Evolutionary conservation across 2,888 invertebrate species (phyloP).

Genomic region (Calliopum simillimum): DNA sequence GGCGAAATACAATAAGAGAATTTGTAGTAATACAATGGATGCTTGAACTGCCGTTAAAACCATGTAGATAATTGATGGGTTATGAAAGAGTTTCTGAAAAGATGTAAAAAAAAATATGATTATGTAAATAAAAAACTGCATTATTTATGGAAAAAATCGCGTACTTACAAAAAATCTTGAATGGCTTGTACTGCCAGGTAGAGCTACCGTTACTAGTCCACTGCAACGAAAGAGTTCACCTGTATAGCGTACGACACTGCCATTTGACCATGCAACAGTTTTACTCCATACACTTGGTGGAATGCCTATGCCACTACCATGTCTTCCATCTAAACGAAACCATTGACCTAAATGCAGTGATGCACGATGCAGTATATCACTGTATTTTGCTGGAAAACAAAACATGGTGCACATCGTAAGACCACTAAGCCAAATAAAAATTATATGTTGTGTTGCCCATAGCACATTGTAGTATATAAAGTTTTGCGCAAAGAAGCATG

Average conservation of each 20-base stretch:
- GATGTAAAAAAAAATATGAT: constrained; percentile 45
- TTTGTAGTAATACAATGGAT: constrained; percentile 78
- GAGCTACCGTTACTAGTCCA: constrained; percentile 85
- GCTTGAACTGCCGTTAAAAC: constrained; percentile 79
- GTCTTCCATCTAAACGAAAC: constrained; percentile 59
- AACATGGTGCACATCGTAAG: constrained; percentile 83
- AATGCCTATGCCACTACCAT: constrained; percentile 43
- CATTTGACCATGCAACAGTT: constrained; percentile 78
- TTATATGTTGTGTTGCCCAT: constrained; percentile 86
- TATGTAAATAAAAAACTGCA: constrained; percentile 4
- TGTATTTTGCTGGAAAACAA: constrained; percentile 75
- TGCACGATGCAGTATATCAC: constrained; percentile 90
- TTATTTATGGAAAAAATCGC: background rate
- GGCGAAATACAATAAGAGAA: constrained; percentile 82
- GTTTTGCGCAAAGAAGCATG: constrained; percentile 86
- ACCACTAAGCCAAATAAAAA: constrained; percentile 86
- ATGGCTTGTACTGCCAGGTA: constrained; percentile 86
- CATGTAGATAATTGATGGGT: constrained; percentile 83
- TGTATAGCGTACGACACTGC: constrained; percentile 79
- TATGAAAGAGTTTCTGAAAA: constrained; percentile 85
- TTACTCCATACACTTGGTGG: constrained; percentile 69
- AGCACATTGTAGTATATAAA: constrained; percentile 83
- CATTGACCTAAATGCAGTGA: constrained; percentile 85
- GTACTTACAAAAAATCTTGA: constrained; percentile 86
- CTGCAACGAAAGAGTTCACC: constrained; percentile 81